Base-by-base conservation (phyloP, 2,888 invertebrate species). In the Phyto melanocephala region DNA sequence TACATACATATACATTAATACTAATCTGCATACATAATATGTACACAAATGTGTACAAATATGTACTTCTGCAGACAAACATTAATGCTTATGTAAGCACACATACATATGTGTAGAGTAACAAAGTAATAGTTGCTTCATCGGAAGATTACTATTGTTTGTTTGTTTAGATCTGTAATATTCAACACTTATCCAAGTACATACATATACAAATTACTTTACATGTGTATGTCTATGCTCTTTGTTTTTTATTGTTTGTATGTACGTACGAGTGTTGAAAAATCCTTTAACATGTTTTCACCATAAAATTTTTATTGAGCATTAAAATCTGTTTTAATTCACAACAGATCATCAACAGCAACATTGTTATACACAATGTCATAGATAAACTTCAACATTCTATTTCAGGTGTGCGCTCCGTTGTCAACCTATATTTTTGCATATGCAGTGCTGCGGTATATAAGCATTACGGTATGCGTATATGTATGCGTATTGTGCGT, bases 321-420 rank as follows among this genome's bases (percentile, higher is more conserved):
- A 20, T 56, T 47, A 40, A 76, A 81, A 81, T 72, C 81, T 67
- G 76, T 54, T 67, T 76, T 54, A 76, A 76, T 70, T 72, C 71
- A 63, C 67, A 77, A 42, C 37, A 68, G 62, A 77, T 63, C 67
- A 72, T 45, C 62, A 54, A 20, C 72, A 68, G 65, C 50, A 52
- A 60, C 50, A 62, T 74, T 62, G n/a, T 8, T 37, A 62, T 52
- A 45, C 68, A 54, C 45, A 22, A 68, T 6, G 6, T 28, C 6
- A 28, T 45, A 15, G 2, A 33, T 17, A 33, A 11, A 22, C 8
- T 15, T 47, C 1, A 1, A 33, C 15, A 63, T 17, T 24, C 24
- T 15, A 28, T 8, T 17, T 8, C 13, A 1, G 17, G 2, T 58
- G 33, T 42, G 10, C n/a, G 6, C 28, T 5, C 28, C 6, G 28